Base-by-base conservation (phyloP, 2,113 vertebrate species). In the Danio rerio region DNA sequence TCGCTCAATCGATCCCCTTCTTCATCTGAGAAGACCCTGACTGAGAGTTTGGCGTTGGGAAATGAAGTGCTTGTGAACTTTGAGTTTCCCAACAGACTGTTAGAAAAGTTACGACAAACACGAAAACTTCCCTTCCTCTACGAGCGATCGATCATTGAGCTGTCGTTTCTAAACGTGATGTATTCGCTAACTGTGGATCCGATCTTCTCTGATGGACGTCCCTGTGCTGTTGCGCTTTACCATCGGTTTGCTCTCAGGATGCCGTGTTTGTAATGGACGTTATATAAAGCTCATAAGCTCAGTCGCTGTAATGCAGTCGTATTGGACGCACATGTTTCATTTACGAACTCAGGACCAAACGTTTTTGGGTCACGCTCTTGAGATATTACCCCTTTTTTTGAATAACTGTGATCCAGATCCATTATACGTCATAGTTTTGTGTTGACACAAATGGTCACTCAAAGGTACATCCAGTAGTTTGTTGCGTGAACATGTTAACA, bases 231-330 rank as follows among this genome's bases (percentile, higher is more conserved):
- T 31, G 31, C 31, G 31, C 31, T 31, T 31, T 31, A 13, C 42
- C 47, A 69, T 18, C 11, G 9, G 50, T 69, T 85, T 85, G 83
- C 69, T 82, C 77, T 83, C 81, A 86, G 84, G 84, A 86, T 76
- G 76, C 70, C 69, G 55, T 75, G 63, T 83, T 80, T 58, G 63
- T 62, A 70, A 83, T 59, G 81, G 81, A 78, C 31, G 10, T 83
- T 53, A 31, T 62, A 68, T 76, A 49, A 76, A 62, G 55, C 42
- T 77, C 52, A 76, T 61, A 59, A 77, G 72, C 81, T 82, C 65
- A 40, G 62, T 59, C 15, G 43, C 59, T 78, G 43, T 62, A 45
- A 83, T 78, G 81, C 81, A 69, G 65, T 78, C 31, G 0, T 78
- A 78, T 52, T 42, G 21, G 68, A 77, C 68, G 58, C 75, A 82